Base-by-base conservation (phyloP, 2,113 vertebrate species). In the Apus apus region DNA sequence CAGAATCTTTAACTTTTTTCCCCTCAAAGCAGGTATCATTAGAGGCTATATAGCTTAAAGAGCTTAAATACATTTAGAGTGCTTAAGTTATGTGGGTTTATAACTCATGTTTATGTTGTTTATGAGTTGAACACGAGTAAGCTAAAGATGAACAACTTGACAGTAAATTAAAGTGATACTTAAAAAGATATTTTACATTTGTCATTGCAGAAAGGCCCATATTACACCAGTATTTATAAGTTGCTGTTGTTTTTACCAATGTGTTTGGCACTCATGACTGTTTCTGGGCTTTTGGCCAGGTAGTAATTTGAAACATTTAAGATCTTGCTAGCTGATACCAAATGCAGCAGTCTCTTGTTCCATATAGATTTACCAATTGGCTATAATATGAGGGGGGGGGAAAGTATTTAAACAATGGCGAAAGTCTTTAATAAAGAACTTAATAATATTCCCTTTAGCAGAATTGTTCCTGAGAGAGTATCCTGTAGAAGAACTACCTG, bases 261-360 rank as follows among this genome's bases (percentile, higher is more conserved):
- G 68, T 61, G 10, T 89, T 96, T 94, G 80, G 76, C 61, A 79
- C 66, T 89, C 17, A 1, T 85, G 84, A 90, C 50, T 94, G 53
- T 72, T 93, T 90, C 94, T 95, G 93, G 92, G 90, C 92, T 96
- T 87, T 92, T 72, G 62, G 92, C 94, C 94, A 95, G n/a, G 36
- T 66, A 45, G 50, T 67, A 92, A 90, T 95, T 95, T 65, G 73
- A 88, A 84, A 75, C 61, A 75, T 65, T 93, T 92, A 96, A 82
- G 68, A 88, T 92, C 83, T 92, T 1, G 1, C 68, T 90, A 34
- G 57, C 80, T 82, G 83, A 89, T 92, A 85, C 48, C 36, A 86
- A 89, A 78, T 48, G 61, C 61, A 57, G 36, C 36, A 11, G 26
- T 58, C 57, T 80, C 60, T 46, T 81, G 20, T 80, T 93, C 56